Evolutionary conservation across 2,113 vertebrate species (phyloP).

Genomic region (Cephalopterus ornatus): DNA sequence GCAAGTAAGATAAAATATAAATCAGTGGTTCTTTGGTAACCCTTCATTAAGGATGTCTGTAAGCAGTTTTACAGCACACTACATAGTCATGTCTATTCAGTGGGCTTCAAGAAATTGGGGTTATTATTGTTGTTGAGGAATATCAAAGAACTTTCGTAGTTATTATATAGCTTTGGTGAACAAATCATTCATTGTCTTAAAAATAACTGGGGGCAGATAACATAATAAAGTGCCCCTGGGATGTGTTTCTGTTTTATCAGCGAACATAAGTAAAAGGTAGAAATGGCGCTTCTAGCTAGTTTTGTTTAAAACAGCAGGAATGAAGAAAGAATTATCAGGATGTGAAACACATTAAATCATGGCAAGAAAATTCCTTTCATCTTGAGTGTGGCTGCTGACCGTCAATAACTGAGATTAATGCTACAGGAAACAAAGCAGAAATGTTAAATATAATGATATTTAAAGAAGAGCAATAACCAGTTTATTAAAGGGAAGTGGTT

Average conservation of each 20-base stretch:
- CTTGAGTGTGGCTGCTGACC: constrained; percentile 15
- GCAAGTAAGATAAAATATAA: not conserved
- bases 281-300: constrained; percentile 13
- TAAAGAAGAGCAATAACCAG: constrained; percentile 31
- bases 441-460: constrained; percentile 45
- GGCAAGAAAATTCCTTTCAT: constrained; percentile 45
- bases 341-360: constrained; percentile 1
- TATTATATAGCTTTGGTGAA: not conserved
- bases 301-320: constrained; percentile 28
- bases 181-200: constrained; percentile 9
- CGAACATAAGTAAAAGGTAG: constrained; percentile 10
- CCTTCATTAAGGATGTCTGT: not conserved
- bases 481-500: constrained; percentile 47
- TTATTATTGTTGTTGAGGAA: constrained; percentile 10
- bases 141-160: constrained; percentile 15
- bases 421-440: constrained; percentile 48
- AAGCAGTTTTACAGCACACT: constrained; percentile 13
- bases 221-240: not conserved
- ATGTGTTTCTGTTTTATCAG: constrained; percentile 22
- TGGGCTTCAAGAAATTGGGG: not conserved
- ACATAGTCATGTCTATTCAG: not conserved
- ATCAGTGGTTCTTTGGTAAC: not conserved
- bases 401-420: constrained; percentile 42
- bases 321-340: constrained; percentile 20
- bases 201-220: constrained; percentile 14